A percentile compares a stretch with the other conserved stretches of the same genome.
phyloP scores from a whole-genome alignment of 2,888 invertebrate species.

The Eurois occulta region DNA sequence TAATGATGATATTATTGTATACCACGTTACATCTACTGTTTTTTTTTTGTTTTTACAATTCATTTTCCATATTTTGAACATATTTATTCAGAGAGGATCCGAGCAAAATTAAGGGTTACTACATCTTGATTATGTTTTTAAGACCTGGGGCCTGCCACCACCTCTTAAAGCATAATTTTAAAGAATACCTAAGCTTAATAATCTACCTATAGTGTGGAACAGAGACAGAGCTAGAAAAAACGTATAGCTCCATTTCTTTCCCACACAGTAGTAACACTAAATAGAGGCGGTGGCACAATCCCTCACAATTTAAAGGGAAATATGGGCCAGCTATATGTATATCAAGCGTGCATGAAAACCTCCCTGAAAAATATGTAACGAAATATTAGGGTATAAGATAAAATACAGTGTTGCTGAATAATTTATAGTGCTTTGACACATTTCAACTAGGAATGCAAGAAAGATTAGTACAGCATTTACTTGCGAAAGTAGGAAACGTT shows the following conservation, averaged over 20 bases:
- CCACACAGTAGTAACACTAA: background rate
- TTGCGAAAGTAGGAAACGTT: conserved; percentile 7
- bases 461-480: conserved; percentile 4
- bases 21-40: conserved; percentile 38
- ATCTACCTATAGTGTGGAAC: background rate
- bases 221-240: background rate
- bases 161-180: background rate
- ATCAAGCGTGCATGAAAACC: background rate
- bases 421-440: conserved; percentile 50
- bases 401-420: conserved; percentile 29
- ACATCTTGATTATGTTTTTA: background rate
- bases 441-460: conserved; percentile 39
- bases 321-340: background rate
- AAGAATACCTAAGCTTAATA: background rate
- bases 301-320: background rate
- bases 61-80: conserved; percentile 17
- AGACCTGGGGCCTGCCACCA: background rate
- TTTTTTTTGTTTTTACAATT: conserved; percentile 17
- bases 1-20: conserved; percentile 56
- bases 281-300: background rate
- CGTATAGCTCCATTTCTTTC: background rate
- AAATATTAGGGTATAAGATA: conserved; percentile 18
- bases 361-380: conserved; percentile 19
- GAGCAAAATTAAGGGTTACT: background rate
- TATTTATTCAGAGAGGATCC: background rate